Base-by-base conservation (phyloP, 2,888 invertebrate species). In the Agrotis segetum region DNA sequence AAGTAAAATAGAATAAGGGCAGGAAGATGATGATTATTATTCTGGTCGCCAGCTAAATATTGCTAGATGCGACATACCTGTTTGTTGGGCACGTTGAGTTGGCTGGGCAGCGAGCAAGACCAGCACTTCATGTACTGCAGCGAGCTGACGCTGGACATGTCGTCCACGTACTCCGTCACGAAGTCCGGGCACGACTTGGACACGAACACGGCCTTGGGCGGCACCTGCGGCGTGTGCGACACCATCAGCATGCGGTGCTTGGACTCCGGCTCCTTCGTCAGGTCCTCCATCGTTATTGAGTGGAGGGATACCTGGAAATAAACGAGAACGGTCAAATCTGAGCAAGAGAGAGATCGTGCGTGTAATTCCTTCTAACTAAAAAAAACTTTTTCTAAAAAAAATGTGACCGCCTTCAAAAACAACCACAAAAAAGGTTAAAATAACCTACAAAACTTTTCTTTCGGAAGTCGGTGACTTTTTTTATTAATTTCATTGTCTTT, bases 261-360 rank as follows among this genome's bases (percentile, higher is more conserved):
- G 0, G 98, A 98, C 56, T 98, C 98, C 24, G 97, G 96, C 2
- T 98, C 97, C 88, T 98, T 97, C 11, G 98, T 97, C 5, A 99
- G 96, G 94, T 99, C 99, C 92, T 99, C 99, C 98, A 99, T 98
- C 5, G 98, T 96, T 29, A 99, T 97, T 0, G 99, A 98, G 81
- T 98, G 97, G 11, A 99, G 95, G 0, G 98, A 97, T 17, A 98
- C 97, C 97, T 97, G 85, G 1, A 40, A 40, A 40, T 40, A 40
- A 40, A 40, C 4, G 40, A 40, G 9, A 40, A 0, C 2, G 40
- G 40, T 11, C 9, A 40, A 34, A 40, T 40, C 29, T 29, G 5
- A 29, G 3, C 29, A 29, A 29, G 29, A 3, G 29, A 3, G 5
- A 29, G 29, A 7, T 34, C 34, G 34, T 34, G 34, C 7, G 7